Evolutionary conservation across 2,888 invertebrate genomes (phyloP).

Genomic region (Tricholauxania praeusta): DNA sequence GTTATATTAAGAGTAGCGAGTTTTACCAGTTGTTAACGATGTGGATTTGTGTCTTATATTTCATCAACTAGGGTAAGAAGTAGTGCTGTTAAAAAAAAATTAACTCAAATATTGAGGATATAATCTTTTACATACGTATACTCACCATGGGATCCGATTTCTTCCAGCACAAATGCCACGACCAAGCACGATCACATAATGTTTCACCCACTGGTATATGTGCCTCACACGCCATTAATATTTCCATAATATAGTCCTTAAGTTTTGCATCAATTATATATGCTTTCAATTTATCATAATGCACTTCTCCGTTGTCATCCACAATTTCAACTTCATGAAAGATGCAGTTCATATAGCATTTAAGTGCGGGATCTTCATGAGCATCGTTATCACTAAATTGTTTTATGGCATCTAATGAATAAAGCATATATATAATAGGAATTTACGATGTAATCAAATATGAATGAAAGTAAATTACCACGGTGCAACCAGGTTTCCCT

Average conservation of each 20-base stretch:
- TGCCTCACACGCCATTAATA: conserved; percentile 56
- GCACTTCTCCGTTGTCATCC: conserved; percentile 57
- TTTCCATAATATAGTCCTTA: conserved; percentile 48
- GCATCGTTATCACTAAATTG: conserved; percentile 59
- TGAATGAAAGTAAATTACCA: too few relatives aligned
- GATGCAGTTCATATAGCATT: conserved; percentile 61
- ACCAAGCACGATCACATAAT: conserved; percentile 58
- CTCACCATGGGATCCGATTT: conserved; percentile 57
- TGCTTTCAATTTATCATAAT: conserved; percentile 54
- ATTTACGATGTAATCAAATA: too few relatives aligned
- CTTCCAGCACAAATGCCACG: conserved; percentile 59
- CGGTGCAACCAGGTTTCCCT: too few relatives aligned
- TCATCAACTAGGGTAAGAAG: conserved; percentile 44
- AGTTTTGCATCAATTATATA: conserved; percentile 52
- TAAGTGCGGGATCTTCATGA: conserved; percentile 56
- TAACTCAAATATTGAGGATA: neutral
- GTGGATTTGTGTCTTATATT: neutral
- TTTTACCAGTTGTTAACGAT: neutral
- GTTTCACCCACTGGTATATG: conserved; percentile 54
- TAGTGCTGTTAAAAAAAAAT: conserved; percentile 46
- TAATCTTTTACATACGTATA: conserved; percentile 25
- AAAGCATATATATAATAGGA: neutral
- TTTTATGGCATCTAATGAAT: conserved; percentile 51
- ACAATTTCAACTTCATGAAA: conserved; percentile 56
- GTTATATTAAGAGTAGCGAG: neutral